phyloP scores from a whole-genome alignment of 2,797 vertebrate species.

The Sebastes oblongus region DNA sequence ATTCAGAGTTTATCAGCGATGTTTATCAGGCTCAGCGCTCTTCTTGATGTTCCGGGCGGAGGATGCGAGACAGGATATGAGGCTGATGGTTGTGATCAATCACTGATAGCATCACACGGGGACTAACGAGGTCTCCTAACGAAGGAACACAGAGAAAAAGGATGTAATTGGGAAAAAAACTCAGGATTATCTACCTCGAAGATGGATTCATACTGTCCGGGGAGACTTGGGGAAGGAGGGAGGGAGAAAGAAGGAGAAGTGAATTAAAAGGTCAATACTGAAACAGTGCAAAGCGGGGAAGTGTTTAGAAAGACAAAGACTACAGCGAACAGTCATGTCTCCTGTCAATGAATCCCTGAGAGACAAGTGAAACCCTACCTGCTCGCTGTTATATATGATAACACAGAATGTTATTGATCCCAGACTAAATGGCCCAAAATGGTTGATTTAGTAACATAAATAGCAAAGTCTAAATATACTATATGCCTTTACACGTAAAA shows the following conservation, averaged over 20 bases:
- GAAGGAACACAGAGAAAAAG: slow-evolving; percentile 34
- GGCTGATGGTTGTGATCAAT: slow-evolving; percentile 60
- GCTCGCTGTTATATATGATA: neutral
- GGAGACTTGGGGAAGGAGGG: neutral
- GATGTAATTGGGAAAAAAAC: slow-evolving; percentile 57
- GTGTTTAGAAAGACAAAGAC: neutral
- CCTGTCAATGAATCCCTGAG: neutral
- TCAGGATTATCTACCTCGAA: slow-evolving; percentile 47
- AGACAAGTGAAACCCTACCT: neutral
- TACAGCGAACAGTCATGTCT: neutral
- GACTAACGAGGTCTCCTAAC: slow-evolving; percentile 63
- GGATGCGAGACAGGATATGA: slow-evolving; percentile 64
- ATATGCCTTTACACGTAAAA: neutral
- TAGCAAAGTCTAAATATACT: neutral
- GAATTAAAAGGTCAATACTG: slow-evolving; percentile 29
- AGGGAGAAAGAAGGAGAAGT: neutral
- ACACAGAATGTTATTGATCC: neutral
- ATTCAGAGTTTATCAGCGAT: slow-evolving; percentile 55
- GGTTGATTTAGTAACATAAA: neutral
- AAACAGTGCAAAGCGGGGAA: neutral
- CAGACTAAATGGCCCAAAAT: neutral
- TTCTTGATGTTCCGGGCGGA: slow-evolving; percentile 51
- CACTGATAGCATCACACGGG: slow-evolving; percentile 48
- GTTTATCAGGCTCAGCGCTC: slow-evolving; percentile 58
- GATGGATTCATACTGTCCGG: slow-evolving; percentile 41